Conservation (phyloP, 2,888 invertebrate species). For the Cacoxenus indagator region DNA sequence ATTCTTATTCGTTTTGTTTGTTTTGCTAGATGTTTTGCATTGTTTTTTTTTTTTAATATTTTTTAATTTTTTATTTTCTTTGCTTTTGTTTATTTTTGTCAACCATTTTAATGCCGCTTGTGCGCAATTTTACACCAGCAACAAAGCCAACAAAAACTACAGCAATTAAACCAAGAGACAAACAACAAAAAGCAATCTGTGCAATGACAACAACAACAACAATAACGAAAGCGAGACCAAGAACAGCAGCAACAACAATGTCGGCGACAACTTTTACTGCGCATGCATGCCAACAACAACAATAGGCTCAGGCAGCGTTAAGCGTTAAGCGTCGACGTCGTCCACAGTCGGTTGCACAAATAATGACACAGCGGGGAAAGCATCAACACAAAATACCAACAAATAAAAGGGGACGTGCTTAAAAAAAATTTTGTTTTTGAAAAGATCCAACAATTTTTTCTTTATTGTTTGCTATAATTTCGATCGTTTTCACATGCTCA, state of each 20-base stretch:
- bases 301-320: not conserved
- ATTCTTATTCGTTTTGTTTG: not conserved
- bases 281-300: constrained; percentile 48
- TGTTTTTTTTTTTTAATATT: not conserved
- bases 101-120: constrained; percentile 50
- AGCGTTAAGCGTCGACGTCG: not conserved
- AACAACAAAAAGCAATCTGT: constrained; percentile 5
- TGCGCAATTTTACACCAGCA: constrained; percentile 39
- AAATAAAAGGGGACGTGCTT: not conserved
- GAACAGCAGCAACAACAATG: not conserved
- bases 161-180: constrained; percentile 15
- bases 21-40: constrained; percentile 15
- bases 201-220: constrained; percentile 2
- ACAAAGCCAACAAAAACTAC: constrained; percentile 41
- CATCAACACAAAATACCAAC: not conserved
- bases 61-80: not conserved
- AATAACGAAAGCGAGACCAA: no score
- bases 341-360: not conserved
- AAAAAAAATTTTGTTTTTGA: not conserved
- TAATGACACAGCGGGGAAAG: not conserved
- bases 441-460: no score
- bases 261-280: constrained; percentile 57
- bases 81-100: constrained; percentile 43
- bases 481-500: constrained; percentile 54
- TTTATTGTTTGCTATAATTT: no score